Percentiles rank a stretch among this genome's conserved stretches.
Evolutionary conservation across 1,140 invertebrate genomes (phyloP).

Genomic region (Solenopsis invicta): DNA sequence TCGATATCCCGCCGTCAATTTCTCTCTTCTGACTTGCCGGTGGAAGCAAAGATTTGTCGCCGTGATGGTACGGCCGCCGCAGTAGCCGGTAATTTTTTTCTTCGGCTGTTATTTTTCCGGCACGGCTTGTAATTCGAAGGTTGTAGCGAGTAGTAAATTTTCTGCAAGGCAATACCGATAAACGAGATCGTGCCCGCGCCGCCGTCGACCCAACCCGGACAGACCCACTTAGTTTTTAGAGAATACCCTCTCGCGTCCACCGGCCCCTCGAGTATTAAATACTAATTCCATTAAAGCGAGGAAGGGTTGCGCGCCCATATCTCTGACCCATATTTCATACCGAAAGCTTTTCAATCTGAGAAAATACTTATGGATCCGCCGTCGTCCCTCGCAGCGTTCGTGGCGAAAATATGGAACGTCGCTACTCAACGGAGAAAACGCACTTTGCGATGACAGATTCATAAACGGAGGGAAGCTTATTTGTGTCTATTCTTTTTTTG

Average conservation of each 20-base stretch:
- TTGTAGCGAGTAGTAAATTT: constrained; percentile 77
- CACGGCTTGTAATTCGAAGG: constrained; percentile 70
- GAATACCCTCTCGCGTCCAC: constrained; percentile 69
- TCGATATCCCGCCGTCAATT: constrained; percentile 45
- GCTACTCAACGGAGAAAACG: constrained; percentile 30
- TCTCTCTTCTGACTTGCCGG: constrained; percentile 47
- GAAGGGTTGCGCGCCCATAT: constrained; percentile 84
- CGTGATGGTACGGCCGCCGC: constrained; percentile 61
- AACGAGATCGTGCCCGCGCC: constrained; percentile 53
- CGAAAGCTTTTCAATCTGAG: constrained; percentile 87
- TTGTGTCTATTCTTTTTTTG: constrained; percentile 19
- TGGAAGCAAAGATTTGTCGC: constrained; percentile 43
- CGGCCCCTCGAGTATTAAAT: constrained; percentile 84
- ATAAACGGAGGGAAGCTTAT: constrained; percentile 57
- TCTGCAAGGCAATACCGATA: constrained; percentile 74
- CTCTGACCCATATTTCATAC: constrained; percentile 86
- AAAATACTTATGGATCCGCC: constrained; percentile 84
- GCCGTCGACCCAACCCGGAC: constrained; percentile 41
- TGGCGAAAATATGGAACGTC: constrained; percentile 58
- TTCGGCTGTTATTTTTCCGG: constrained; percentile 51
- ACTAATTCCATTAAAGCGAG: constrained; percentile 87
- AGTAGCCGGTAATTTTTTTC: constrained; percentile 69
- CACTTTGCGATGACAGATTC: constrained; percentile 53
- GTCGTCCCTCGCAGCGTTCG: constrained; percentile 57
- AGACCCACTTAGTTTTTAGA: constrained; percentile 75